A percentile compares a stretch with the other conserved stretches of the same genome.
These are phyloP conservation scores for Phrynocephalus forsythii DNA, from an alignment of 2,797 vertebrate species.

Conservation along the genomic window DNA sequence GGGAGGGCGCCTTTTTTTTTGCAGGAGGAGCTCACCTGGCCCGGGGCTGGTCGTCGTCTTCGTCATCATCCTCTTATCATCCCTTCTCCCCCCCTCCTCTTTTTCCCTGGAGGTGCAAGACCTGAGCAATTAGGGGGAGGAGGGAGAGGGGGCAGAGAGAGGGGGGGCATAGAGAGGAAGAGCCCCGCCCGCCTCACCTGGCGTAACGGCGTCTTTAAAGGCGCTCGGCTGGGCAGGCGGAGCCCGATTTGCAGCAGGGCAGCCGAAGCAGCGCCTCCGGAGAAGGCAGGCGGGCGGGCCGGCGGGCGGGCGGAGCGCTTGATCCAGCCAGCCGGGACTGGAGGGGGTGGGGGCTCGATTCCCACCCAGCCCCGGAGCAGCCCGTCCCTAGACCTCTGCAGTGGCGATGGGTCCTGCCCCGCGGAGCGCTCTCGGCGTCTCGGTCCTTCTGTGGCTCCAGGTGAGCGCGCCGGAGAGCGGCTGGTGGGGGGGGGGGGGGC, in stretches of 20 bases:
- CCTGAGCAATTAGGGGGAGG: neutral
- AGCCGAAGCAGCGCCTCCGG: too few species aligned
- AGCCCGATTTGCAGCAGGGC: neutral
- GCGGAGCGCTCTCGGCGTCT: too few species aligned
- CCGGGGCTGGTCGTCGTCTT: neutral
- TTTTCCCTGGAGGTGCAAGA: too few species aligned
- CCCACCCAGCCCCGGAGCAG: too few species aligned
- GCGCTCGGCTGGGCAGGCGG: neutral
- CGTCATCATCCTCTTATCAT: neutral
- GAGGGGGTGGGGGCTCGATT: too few species aligned
- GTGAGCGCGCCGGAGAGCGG: neutral
- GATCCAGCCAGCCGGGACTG: neutral
- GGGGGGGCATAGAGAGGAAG: neutral
- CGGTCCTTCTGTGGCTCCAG: neutral
- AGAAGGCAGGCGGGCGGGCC: too few species aligned
- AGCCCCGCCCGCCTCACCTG: conserved; percentile 19
- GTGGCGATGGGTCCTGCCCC: neutral
- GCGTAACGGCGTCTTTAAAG: neutral
- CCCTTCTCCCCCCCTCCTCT: too few species aligned
- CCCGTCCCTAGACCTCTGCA: too few species aligned
- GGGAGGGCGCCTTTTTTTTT: too few species aligned
- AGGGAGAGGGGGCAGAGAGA: neutral
- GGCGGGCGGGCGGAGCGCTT: neutral
- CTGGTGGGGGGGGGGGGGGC: neutral
- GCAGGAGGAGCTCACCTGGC: neutral